Conservation (phyloP, 2,797 vertebrate genomes). For the Passerculus sandwichensis region DNA sequence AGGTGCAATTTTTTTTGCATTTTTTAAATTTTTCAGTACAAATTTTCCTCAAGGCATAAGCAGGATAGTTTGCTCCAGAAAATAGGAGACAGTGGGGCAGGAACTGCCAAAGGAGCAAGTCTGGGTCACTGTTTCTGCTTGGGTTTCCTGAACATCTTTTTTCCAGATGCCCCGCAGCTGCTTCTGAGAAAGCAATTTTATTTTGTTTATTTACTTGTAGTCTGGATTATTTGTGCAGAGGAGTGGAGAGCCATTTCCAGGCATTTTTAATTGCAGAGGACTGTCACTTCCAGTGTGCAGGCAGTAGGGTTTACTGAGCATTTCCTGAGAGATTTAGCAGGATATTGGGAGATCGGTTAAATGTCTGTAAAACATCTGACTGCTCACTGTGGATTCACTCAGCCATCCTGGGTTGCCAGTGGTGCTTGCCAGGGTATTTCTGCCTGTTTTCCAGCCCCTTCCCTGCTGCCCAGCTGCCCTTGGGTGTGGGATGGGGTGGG, state of each 20-base stretch:
- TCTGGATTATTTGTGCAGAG: background rate
- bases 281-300: background rate
- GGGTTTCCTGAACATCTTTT: background rate
- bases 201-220: background rate
- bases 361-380: slow-evolving; percentile 1
- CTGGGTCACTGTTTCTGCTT: background rate
- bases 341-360: slow-evolving; percentile 19
- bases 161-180: background rate
- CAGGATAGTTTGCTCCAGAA: background rate
- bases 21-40: background rate
- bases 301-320: background rate
- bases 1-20: background rate
- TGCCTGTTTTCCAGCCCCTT: background rate
- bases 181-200: background rate
- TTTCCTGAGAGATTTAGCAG: slow-evolving; percentile 36
- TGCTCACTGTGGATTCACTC: background rate
- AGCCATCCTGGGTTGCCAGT: fast-evolving
- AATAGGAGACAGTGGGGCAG: background rate
- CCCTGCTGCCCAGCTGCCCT: too few relatives aligned
- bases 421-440: background rate
- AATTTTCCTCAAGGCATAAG: background rate
- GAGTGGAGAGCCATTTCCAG: background rate
- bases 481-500: background rate
- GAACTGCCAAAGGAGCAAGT: fast-evolving
- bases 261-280: slow-evolving; percentile 18